phyloP scores from a whole-genome alignment of 2,888 invertebrate species.

The Meandrusa payeni region DNA sequence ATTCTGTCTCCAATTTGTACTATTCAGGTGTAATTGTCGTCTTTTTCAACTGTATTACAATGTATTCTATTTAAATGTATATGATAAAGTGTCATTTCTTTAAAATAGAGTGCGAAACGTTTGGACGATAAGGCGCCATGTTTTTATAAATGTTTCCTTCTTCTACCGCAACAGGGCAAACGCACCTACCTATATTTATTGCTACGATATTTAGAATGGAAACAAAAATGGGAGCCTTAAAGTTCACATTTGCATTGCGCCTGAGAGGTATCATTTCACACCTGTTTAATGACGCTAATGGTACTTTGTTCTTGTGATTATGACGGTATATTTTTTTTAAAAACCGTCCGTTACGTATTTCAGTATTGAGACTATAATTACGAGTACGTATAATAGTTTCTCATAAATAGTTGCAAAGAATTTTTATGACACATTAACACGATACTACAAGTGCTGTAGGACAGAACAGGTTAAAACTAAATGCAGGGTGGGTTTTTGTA shows the following conservation, averaged over 20 bases:
- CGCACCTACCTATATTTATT: no score
- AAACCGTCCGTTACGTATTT: constrained; percentile 24
- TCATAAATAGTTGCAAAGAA: constrained; percentile 33
- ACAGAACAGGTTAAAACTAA: constrained; percentile 17
- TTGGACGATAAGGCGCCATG: background rate
- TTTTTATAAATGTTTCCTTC: background rate
- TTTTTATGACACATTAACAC: constrained; percentile 37
- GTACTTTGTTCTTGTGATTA: constrained; percentile 33
- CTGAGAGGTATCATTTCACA: constrained; percentile 35
- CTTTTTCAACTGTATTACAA: no score
- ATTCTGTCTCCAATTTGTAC: no score
- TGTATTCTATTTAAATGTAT: no score
- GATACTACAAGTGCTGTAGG: constrained; percentile 28
- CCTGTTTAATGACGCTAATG: constrained; percentile 34
- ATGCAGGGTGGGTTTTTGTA: constrained; percentile 15
- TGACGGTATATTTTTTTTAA: constrained; percentile 30
- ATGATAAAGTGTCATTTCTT: no score
- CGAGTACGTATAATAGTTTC: constrained; percentile 31
- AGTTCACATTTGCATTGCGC: constrained; percentile 18
- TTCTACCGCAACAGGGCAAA: no score
- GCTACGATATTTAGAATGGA: constrained; percentile 4
- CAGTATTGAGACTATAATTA: constrained; percentile 35
- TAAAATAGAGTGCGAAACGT: background rate
- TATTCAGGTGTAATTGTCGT: no score
- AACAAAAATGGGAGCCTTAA: constrained; percentile 10